Conservation (phyloP, 1,140 invertebrate species). For the Spodoptera litura region DNA sequence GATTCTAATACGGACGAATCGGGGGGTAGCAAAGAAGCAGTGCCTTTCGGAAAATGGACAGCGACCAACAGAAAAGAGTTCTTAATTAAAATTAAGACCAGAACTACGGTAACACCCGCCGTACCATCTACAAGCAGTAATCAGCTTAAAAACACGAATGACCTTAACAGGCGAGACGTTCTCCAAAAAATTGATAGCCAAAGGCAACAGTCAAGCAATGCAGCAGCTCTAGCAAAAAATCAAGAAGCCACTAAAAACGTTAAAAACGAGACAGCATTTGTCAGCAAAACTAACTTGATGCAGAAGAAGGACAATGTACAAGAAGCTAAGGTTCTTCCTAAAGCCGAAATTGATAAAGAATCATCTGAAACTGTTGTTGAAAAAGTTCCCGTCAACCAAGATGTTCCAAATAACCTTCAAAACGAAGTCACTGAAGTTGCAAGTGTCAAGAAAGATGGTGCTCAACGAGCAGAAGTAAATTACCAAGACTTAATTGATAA, state of each 20-base stretch:
- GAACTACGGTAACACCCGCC: slow-evolving; percentile 51
- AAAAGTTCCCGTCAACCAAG: slow-evolving; percentile 49
- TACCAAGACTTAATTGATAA: slow-evolving; percentile 80
- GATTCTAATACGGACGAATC: slow-evolving; percentile 53
- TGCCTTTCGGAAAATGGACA: slow-evolving; percentile 83
- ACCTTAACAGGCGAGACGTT: slow-evolving; percentile 80
- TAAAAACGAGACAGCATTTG: slow-evolving; percentile 69
- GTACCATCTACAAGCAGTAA: slow-evolving; percentile 72
- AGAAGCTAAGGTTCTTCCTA: slow-evolving; percentile 52
- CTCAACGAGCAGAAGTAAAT: slow-evolving; percentile 68
- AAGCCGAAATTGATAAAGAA: slow-evolving; percentile 42
- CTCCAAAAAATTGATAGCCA: slow-evolving; percentile 81
- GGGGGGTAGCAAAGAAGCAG: slow-evolving; percentile 58
- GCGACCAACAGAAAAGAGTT: slow-evolving; percentile 80
- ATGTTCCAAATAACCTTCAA: slow-evolving; percentile 47
- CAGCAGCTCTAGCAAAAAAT: slow-evolving; percentile 57
- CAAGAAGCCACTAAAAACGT: slow-evolving; percentile 62
- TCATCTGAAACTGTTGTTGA: slow-evolving; percentile 53
- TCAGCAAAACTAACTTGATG: slow-evolving; percentile 59
- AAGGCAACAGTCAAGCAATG: slow-evolving; percentile 71
- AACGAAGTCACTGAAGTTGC: slow-evolving; percentile 19
- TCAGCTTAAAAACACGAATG: slow-evolving; percentile 79
- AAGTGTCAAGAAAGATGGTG: slow-evolving; percentile 55
- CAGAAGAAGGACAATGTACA: slow-evolving; percentile 30
- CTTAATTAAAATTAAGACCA: slow-evolving; percentile 80